phyloP scores from a whole-genome alignment of 2,797 vertebrate genomes.

The Cynodonichthys magdalenae region DNA sequence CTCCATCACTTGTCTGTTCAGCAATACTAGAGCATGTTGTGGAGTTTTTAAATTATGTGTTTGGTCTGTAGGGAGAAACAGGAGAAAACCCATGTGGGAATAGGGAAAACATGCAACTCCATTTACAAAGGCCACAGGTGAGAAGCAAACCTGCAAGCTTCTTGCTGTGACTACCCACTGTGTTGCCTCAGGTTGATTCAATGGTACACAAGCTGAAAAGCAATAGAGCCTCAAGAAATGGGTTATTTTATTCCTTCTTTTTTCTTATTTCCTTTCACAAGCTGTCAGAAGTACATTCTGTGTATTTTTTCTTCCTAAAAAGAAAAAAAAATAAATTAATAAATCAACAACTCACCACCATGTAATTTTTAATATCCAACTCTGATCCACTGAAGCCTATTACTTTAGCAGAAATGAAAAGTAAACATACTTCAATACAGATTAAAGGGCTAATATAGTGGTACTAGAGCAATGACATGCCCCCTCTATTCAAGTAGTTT shows the following conservation, averaged over 20 bases:
- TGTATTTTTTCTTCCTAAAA: slow-evolving; percentile 30
- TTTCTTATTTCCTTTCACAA: slow-evolving; percentile 2
- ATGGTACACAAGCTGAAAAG: no score
- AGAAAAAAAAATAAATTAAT: neutral
- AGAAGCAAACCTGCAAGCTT: no score
- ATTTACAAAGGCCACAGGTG: no score
- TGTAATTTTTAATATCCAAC: slow-evolving; percentile 56
- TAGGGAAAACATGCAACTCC: no score
- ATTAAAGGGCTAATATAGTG: slow-evolving; percentile 74
- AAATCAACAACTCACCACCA: slow-evolving; percentile 42
- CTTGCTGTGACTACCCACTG: no score
- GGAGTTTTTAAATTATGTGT: no score
- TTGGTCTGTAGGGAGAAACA: no score
- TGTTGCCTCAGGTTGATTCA: no score
- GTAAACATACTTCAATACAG: slow-evolving; percentile 75
- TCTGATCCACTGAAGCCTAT: slow-evolving; percentile 61
- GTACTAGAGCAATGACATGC: slow-evolving; percentile 70
- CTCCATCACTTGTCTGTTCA: no score
- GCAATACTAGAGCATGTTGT: no score
- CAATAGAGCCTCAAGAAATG: no score
- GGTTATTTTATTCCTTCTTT: slow-evolving; percentile 1
- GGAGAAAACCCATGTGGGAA: no score
- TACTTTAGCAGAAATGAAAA: slow-evolving; percentile 67
- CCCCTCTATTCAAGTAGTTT: slow-evolving; percentile 64
- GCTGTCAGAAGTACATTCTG: slow-evolving; percentile 31